These are phyloP conservation scores for Pycnonotus jocosus DNA, from an alignment of 2,113 vertebrate genomes.

Conservation along the genomic window DNA sequence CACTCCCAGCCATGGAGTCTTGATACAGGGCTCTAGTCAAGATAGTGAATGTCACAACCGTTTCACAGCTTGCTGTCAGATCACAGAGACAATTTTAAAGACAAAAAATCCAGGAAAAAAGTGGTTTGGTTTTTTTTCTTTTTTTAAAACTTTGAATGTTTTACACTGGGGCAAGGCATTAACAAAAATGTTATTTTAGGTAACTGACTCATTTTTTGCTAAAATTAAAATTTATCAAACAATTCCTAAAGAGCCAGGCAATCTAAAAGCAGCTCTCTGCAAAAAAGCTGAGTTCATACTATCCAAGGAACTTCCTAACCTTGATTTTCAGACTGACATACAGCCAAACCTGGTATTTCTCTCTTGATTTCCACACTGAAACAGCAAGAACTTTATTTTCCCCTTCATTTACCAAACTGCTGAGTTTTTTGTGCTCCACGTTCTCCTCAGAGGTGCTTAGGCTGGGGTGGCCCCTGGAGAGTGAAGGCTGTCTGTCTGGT, in stretches of 20 bases:
- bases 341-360: not conserved
- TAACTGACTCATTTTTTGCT: not conserved
- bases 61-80: not conserved
- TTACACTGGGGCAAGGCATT: not conserved
- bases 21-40: not conserved
- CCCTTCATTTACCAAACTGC: not conserved
- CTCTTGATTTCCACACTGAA: not conserved
- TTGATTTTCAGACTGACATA: not conserved
- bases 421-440: not conserved
- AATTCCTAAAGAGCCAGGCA: not conserved
- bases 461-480: not conserved
- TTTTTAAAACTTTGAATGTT: not conserved
- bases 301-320: not conserved
- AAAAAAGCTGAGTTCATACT: not conserved
- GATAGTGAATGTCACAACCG: not conserved
- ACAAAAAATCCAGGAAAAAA: not conserved
- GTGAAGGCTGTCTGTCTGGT: accelerated
- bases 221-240: not conserved
- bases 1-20: not conserved
- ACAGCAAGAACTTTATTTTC: not conserved
- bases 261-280: not conserved
- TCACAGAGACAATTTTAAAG: not conserved
- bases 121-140: not conserved
- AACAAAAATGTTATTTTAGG: not conserved
- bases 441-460: not conserved